phyloP scores from a whole-genome alignment of 2,888 invertebrate genomes.

The Eristalinus aeneus region DNA sequence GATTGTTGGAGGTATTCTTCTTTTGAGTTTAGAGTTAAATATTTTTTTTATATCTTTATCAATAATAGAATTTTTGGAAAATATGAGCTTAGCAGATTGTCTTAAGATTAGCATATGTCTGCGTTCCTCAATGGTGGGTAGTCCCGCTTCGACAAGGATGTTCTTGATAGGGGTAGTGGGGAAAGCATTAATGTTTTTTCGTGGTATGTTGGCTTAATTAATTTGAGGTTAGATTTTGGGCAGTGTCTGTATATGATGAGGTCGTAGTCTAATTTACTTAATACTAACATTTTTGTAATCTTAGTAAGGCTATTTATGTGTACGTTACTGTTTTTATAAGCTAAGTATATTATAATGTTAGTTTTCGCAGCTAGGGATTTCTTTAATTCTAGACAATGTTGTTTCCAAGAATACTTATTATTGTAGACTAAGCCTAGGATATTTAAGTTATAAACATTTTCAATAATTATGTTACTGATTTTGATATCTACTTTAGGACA shows the following conservation, averaged over 20 bases:
- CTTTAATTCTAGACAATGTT: background rate
- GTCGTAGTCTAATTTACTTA: conserved; percentile 9
- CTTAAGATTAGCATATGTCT: too few species aligned
- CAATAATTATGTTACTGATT: background rate
- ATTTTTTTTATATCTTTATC: conserved; percentile 6
- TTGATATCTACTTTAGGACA: background rate
- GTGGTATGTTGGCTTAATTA: background rate
- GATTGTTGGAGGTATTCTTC: background rate
- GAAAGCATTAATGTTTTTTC: background rate
- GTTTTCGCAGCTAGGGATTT: background rate
- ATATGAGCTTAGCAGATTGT: conserved; percentile 5
- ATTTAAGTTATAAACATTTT: background rate
- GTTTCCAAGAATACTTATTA: background rate
- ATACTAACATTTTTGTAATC: too few species aligned
- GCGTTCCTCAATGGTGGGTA: background rate
- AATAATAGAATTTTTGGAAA: conserved; percentile 8
- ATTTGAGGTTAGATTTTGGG: background rate
- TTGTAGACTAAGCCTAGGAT: background rate
- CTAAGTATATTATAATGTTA: background rate
- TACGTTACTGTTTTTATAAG: background rate
- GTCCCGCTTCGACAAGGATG: conserved; percentile 5
- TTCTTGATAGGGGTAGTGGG: background rate
- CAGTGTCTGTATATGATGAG: conserved; percentile 7
- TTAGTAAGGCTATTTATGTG: too few species aligned
- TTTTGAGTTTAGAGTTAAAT: background rate